phyloP scores from a whole-genome alignment of 2,113 vertebrate species.

The Gracilinanus agilis region DNA sequence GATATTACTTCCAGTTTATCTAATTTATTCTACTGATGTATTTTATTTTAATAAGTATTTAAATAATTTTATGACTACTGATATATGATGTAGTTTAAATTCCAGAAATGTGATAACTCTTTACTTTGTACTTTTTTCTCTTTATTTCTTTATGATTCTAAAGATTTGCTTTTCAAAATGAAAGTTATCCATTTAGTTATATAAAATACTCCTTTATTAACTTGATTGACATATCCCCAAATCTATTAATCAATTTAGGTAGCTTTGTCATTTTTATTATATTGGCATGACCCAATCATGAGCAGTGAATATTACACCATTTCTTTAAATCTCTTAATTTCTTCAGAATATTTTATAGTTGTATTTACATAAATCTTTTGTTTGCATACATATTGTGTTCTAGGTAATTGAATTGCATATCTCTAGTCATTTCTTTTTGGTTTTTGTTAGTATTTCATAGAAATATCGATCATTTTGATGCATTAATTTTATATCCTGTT shows the following conservation, averaged over 20 bases:
- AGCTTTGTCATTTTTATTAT: neutral
- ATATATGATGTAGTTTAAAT: no score
- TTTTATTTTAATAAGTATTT: no score
- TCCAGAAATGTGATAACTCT: no score
- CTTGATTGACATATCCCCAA: neutral
- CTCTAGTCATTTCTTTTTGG: neutral
- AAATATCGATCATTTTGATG: neutral
- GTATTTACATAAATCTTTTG: neutral
- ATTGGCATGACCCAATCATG: neutral
- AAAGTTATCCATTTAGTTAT: no score
- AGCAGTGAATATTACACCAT: neutral
- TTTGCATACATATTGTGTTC: neutral
- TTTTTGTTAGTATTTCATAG: neutral
- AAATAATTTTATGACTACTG: no score
- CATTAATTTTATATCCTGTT: neutral
- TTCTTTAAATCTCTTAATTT: neutral
- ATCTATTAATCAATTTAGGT: neutral
- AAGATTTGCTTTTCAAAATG: no score
- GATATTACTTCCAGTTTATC: no score
- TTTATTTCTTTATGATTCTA: no score
- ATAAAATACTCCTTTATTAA: neutral
- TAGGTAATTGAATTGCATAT: neutral
- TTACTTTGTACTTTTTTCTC: no score
- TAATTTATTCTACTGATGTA: no score
- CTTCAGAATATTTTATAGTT: neutral